These are phyloP conservation scores for Galaxea fascicularis DNA, from an alignment of 92 coral and sea anemone species.

Conservation along the genomic window DNA sequence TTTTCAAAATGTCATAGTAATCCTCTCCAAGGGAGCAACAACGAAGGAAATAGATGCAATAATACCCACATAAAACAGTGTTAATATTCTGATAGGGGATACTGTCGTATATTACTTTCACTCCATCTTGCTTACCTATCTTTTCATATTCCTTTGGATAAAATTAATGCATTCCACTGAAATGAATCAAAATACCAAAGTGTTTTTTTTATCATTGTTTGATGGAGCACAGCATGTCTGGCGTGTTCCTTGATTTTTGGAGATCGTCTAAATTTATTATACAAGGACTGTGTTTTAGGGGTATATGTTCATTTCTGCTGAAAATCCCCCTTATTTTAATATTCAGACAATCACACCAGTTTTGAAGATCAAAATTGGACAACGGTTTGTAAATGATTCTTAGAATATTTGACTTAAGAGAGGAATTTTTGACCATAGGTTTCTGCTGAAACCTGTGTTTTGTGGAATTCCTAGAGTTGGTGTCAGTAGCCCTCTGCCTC, in stretches of 20 bases:
- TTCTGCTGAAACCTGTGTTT: too few species aligned
- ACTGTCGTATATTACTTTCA: not conserved
- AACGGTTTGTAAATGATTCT: not conserved
- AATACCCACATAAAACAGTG: not conserved
- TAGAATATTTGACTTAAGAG: not conserved
- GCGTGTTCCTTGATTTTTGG: not conserved
- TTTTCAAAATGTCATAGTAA: not conserved
- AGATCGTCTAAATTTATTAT: not conserved
- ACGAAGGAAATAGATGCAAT: not conserved
- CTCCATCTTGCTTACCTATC: not conserved
- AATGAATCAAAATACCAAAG: not conserved
- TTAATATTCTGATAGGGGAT: not conserved
- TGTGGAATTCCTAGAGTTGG: too few species aligned
- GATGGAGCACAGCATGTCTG: not conserved
- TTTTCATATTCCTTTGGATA: slow-evolving; percentile 2
- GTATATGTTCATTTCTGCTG: not conserved
- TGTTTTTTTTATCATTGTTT: not conserved
- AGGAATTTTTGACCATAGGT: too few species aligned
- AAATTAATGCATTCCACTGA: slow-evolving; percentile 4
- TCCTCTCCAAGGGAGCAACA: not conserved
- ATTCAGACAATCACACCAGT: slow-evolving; percentile 1
- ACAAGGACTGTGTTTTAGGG: not conserved
- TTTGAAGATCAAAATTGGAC: not conserved
- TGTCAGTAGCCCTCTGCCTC: too few species aligned
- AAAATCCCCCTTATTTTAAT: not conserved